Conservation (phyloP, 2,113 vertebrate species). For the Nanger granti region DNA sequence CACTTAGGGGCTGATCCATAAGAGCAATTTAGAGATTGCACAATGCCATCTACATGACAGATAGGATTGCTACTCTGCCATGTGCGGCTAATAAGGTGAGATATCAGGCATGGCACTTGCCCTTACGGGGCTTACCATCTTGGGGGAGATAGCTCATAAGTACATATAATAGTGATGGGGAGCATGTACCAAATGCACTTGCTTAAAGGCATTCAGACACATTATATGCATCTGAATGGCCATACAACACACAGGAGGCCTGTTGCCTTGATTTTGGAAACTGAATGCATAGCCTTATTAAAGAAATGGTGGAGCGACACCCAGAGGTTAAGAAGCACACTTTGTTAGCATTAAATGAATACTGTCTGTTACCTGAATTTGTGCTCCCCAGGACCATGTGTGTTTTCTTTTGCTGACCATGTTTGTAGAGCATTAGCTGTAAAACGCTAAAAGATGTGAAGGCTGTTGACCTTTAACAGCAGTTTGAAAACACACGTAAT, state of each 20-base stretch:
- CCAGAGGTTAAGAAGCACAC: slow-evolving; percentile 3
- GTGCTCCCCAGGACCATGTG: not conserved
- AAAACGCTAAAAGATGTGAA: slow-evolving; percentile 23
- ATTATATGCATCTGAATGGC: not conserved
- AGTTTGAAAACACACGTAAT: not conserved
- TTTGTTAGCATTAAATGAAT: slow-evolving; percentile 31
- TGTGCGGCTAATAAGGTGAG: not conserved
- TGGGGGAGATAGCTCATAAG: not conserved
- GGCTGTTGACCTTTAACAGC: slow-evolving; percentile 25
- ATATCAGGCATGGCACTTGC: not conserved
- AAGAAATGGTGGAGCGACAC: not conserved
- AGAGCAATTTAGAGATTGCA: not conserved
- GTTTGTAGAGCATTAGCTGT: slow-evolving; percentile 27
- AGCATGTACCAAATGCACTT: not conserved
- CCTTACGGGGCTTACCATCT: slow-evolving; percentile 46
- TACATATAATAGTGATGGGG: not conserved
- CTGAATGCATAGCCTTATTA: not conserved
- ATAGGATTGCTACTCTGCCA: not conserved
- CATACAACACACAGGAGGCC: rapidly evolving
- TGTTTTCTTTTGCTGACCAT: slow-evolving; percentile 17
- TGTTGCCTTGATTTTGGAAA: not conserved
- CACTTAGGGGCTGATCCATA: not conserved
- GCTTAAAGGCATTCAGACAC: not conserved
- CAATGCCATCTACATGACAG: not conserved
- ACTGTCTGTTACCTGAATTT: slow-evolving; percentile 45